Conservation (phyloP, 2,113 vertebrate species). For the Ptychochromis oligacanthus region DNA sequence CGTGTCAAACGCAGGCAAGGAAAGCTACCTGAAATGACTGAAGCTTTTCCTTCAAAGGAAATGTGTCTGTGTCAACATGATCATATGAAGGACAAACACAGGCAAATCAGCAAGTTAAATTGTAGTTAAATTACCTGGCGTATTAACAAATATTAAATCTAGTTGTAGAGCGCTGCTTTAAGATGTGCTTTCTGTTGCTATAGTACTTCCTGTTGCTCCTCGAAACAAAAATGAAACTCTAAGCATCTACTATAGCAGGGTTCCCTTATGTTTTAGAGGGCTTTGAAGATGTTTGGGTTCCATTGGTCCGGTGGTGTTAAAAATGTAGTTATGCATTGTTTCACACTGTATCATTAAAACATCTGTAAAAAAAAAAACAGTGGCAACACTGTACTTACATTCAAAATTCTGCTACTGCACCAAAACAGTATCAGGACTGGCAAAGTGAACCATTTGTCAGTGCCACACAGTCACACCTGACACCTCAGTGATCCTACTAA, state of each 20-base stretch:
- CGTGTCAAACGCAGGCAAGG: not conserved
- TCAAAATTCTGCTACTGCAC: not conserved
- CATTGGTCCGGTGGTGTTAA: not conserved
- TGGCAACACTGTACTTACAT: no score
- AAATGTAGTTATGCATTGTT: not conserved
- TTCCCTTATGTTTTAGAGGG: not conserved
- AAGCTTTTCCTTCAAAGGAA: not conserved
- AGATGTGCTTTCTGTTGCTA: not conserved
- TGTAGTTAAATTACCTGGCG: not conserved
- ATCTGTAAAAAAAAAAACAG: not conserved
- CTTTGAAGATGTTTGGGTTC: not conserved
- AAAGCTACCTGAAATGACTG: not conserved
- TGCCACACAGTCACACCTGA: not conserved
- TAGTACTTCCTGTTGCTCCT: not conserved
- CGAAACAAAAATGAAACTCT: no score
- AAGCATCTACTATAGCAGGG: not conserved
- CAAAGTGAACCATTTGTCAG: not conserved
- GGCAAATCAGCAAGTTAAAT: not conserved
- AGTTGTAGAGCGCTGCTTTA: not conserved
- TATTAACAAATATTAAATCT: not conserved
- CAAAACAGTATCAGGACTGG: no score
- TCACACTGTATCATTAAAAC: not conserved
- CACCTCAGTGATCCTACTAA: not conserved
- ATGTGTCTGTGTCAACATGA: not conserved
- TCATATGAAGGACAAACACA: not conserved